These are phyloP conservation scores for Drosophila suzukii DNA, from an alignment of 1,140 invertebrate genomes.

Conservation along the genomic window DNA sequence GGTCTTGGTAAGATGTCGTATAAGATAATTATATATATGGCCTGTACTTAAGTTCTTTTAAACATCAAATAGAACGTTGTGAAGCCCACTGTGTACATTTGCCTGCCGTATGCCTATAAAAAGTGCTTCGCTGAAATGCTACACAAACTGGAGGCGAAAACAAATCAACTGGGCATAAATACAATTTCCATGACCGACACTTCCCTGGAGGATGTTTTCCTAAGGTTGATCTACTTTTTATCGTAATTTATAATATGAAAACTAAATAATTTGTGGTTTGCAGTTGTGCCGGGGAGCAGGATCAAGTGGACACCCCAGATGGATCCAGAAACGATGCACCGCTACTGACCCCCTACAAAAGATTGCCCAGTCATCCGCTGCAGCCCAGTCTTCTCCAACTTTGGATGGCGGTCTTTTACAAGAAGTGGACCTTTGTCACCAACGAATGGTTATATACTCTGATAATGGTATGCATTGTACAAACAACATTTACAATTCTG, in stretches of 20 bases:
- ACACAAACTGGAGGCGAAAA: constrained; percentile 87
- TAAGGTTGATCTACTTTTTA: constrained; percentile 86
- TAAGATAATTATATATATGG: background rate
- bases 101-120: constrained; percentile 84
- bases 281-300: constrained; percentile 68
- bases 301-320: constrained; percentile 70
- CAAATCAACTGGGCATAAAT: constrained; percentile 87
- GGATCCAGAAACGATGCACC: constrained; percentile 33
- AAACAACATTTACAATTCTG: background rate
- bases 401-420: constrained; percentile 72
- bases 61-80: constrained; percentile 78
- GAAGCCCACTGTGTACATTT: constrained; percentile 85
- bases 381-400: constrained; percentile 42
- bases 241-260: background rate
- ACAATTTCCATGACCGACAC: constrained; percentile 92
- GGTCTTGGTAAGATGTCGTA: constrained; percentile 53
- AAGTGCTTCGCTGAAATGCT: constrained; percentile 87
- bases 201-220: constrained; percentile 94
- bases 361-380: constrained; percentile 11
- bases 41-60: background rate
- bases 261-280: background rate
- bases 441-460: constrained; percentile 62
- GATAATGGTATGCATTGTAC: constrained; percentile 60
- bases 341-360: constrained; percentile 50
- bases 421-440: constrained; percentile 71